Evolutionary conservation across 2,888 invertebrate genomes (phyloP), one percentile per base, ranked within the genome.

Genomic region (Capitulum mitella): DNA sequence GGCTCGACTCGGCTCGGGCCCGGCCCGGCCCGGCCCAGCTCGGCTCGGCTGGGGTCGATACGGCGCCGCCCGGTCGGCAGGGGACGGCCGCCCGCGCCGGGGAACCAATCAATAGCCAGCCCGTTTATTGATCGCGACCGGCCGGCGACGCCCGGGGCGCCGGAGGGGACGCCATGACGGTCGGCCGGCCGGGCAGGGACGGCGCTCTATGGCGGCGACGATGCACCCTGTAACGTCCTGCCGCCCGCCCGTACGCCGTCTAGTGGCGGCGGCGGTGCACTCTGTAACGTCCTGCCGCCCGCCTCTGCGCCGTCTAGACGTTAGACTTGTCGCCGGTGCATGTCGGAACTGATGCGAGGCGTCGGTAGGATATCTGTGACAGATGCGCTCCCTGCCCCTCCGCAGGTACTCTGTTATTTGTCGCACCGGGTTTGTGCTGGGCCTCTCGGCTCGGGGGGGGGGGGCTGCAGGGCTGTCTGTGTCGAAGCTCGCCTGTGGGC

Each of bases 141-240:
- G 34, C 32, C 34, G 58, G 10, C 58, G 58, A 34, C 64, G 34
- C 34, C 64, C 32, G 64, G 34, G 34, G 34, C 29, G 16, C 34
- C 19, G 64, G 19, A 64, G 64, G 64, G 58, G 64, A 34, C 64
- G 64, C 64, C 64, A 51, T 16, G 29, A 29, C 58, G 58, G 58
- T n/a, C 58, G 58, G 58, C 58, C 29, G 58, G 43, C 12, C 43
- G 6, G n/a, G n/a, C n/a, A n/a, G n/a, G n/a, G n/a, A n/a, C n/a
- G n/a, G n/a, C n/a, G n/a, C n/a, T n/a, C n/a, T n/a, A n/a, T n/a
- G n/a, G n/a, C n/a, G n/a, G n/a, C n/a, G n/a, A n/a, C n/a, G n/a
- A n/a, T n/a, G n/a, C n/a, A n/a, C n/a, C n/a, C n/a, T n/a, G n/a
- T n/a, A n/a, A n/a, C n/a, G n/a, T n/a, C n/a, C n/a, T n/a, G n/a